phyloP scores from a whole-genome alignment of 2,113 vertebrate species.

The Prietella phreatophila region DNA sequence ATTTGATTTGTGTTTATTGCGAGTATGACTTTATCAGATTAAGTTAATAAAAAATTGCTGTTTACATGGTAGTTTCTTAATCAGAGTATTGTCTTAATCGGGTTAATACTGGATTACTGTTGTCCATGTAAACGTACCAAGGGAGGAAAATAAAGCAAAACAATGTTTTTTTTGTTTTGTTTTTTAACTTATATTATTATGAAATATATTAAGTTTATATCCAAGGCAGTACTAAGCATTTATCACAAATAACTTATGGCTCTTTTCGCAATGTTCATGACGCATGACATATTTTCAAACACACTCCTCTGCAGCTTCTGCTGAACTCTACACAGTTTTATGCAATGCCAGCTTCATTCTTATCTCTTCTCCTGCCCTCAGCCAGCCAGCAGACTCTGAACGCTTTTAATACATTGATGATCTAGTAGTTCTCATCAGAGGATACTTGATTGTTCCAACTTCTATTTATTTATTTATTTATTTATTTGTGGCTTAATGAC shows the following conservation, averaged over 20 bases:
- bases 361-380: slow-evolving; percentile 32
- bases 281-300: slow-evolving; percentile 67
- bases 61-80: no score
- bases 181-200: slow-evolving; percentile 44
- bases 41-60: no score
- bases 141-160: slow-evolving; percentile 45
- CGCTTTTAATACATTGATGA: background rate
- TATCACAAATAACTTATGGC: slow-evolving; percentile 67
- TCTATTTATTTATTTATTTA: background rate
- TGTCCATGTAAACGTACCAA: no score
- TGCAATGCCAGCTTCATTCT: slow-evolving; percentile 33
- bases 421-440: background rate
- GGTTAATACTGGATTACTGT: no score
- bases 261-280: slow-evolving; percentile 58
- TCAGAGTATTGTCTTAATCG: no score
- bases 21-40: no score
- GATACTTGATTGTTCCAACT: background rate
- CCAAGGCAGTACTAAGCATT: slow-evolving; percentile 63
- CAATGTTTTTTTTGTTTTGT: slow-evolving; percentile 25
- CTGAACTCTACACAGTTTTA: slow-evolving; percentile 40
- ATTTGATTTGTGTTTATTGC: no score
- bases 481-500: background rate
- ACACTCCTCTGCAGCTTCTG: slow-evolving; percentile 52
- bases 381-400: slow-evolving; percentile 29
- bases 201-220: slow-evolving; percentile 64